phyloP scores from a whole-genome alignment of 2,797 vertebrate species.

The Lepidocolaptes lacrymiger region DNA sequence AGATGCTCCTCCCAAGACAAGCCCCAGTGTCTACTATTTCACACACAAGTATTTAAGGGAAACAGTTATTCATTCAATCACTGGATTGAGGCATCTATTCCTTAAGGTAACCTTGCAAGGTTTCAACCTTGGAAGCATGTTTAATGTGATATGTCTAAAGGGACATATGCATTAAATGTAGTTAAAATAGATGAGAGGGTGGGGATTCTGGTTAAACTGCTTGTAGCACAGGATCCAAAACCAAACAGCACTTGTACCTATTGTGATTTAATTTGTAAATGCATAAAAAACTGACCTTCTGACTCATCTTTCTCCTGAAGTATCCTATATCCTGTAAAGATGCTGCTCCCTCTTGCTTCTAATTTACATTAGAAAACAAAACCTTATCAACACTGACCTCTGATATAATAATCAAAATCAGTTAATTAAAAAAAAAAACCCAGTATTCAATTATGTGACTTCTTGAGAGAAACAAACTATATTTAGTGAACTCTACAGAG shows the following conservation, averaged over 20 bases:
- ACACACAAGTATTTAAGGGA: neutral
- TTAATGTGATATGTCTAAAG: neutral
- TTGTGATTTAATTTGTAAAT: neutral
- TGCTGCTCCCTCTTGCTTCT: neutral
- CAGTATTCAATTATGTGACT: neutral
- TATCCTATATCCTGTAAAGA: neutral
- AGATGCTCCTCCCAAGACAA: neutral
- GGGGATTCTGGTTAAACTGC: neutral
- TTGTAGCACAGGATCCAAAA: neutral
- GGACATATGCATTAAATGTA: neutral
- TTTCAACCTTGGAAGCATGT: rapidly evolving
- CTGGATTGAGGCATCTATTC: neutral
- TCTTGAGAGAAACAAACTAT: neutral
- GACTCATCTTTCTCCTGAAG: neutral
- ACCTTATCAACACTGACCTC: neutral
- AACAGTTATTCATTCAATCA: neutral
- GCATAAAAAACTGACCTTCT: neutral
- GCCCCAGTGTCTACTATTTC: neutral
- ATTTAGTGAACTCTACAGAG: neutral
- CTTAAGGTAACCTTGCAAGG: neutral
- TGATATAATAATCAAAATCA: neutral
- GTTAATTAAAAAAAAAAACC: neutral
- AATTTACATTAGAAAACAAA: neutral
- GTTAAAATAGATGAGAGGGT: neutral
- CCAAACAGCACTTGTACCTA: neutral